Percentiles rank a stretch among this genome's conserved stretches.
Evolutionary conservation across 2,797 vertebrate species (phyloP).

Genomic region (Pagetopsis macropterus): DNA sequence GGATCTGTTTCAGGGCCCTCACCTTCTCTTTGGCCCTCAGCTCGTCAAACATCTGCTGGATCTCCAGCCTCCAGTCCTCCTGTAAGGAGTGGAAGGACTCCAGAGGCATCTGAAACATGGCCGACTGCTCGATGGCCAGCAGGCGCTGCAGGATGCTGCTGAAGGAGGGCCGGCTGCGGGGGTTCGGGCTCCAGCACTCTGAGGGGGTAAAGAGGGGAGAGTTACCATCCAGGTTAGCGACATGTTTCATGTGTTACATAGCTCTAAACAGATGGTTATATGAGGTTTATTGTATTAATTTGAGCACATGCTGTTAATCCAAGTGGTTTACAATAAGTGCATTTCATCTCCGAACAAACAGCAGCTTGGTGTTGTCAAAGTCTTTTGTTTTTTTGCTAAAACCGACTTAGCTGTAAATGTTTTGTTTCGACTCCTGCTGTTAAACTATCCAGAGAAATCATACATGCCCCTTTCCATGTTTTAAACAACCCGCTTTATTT

Average conservation of each 20-base stretch:
- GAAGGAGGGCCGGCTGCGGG: slow-evolving; percentile 88
- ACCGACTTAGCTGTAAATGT: background rate
- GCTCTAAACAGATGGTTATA: background rate
- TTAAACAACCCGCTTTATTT: background rate
- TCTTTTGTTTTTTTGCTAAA: background rate
- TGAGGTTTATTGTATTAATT: background rate
- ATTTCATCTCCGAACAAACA: background rate
- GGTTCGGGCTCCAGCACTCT: slow-evolving; percentile 93
- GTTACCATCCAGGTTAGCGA: background rate
- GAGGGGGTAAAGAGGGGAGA: slow-evolving; percentile 3
- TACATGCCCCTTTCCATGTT: background rate
- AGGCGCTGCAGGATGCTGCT: slow-evolving; percentile 86
- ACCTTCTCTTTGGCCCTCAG: slow-evolving; percentile 94
- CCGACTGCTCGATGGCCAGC: slow-evolving; percentile 89
- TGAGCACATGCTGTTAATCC: background rate
- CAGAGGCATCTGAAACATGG: slow-evolving; percentile 93
- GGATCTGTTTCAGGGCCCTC: slow-evolving; percentile 8
- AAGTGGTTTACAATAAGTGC: background rate
- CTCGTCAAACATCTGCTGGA: slow-evolving; percentile 94
- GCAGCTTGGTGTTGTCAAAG: background rate
- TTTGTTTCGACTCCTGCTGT: background rate
- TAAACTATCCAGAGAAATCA: background rate
- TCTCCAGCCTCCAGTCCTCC: slow-evolving; percentile 94
- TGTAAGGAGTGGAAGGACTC: slow-evolving; percentile 94
- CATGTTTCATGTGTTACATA: background rate